These are phyloP conservation scores for Agrochola macilenta DNA, from an alignment of 2,888 invertebrate genomes.

Conservation along the genomic window DNA sequence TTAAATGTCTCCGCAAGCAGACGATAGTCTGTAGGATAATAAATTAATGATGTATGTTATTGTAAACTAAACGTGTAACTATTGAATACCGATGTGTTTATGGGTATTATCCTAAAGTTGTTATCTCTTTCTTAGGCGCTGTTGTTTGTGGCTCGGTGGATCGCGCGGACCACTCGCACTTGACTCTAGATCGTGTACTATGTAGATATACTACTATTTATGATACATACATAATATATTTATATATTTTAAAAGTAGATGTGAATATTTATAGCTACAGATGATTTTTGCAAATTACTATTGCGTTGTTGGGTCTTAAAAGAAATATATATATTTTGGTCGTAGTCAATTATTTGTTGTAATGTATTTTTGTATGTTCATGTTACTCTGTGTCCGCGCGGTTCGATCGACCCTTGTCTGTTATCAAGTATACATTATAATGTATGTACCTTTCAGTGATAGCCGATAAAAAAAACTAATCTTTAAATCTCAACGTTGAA, in stretches of 20 bases:
- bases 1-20: constrained; percentile 79
- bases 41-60: constrained; percentile 73
- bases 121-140: constrained; percentile 91
- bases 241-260: constrained; percentile 40
- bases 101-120: constrained; percentile 88
- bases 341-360: constrained; percentile 57
- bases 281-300: constrained; percentile 42
- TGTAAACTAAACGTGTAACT: constrained; percentile 82
- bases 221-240: constrained; percentile 37
- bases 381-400: constrained; percentile 73
- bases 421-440: constrained; percentile 84
- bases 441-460: constrained; percentile 84
- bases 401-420: constrained; percentile 80
- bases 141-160: constrained; percentile 85
- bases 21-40: constrained; percentile 73
- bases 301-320: constrained; percentile 57
- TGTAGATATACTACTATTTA: constrained; percentile 40
- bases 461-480: constrained; percentile 73
- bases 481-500: constrained; percentile 79
- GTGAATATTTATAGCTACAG: constrained; percentile 50
- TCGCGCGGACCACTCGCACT: constrained; percentile 72
- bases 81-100: constrained; percentile 83
- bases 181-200: constrained; percentile 32
- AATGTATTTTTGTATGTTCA: constrained; percentile 61
- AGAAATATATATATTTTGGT: constrained; percentile 49